These are phyloP conservation scores for Axis porcinus DNA, from an alignment of 2,113 vertebrate species.

Conservation along the genomic window DNA sequence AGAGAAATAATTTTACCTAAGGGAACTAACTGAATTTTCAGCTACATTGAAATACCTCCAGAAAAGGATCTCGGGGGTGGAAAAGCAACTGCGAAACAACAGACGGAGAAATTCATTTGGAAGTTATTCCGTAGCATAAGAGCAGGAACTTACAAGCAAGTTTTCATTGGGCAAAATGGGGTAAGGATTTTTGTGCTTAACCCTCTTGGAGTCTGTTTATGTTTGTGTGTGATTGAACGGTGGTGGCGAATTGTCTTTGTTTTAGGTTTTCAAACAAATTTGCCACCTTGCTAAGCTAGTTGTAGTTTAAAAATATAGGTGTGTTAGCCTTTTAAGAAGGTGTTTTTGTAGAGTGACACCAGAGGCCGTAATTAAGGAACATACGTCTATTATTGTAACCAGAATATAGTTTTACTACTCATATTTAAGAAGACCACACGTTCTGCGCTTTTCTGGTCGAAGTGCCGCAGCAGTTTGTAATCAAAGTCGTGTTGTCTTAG, in stretches of 20 bases:
- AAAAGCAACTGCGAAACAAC: slow-evolving; percentile 58
- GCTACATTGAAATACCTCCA: slow-evolving; percentile 59
- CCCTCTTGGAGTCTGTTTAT: not conserved
- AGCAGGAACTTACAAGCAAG: slow-evolving; percentile 70
- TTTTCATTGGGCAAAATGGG: slow-evolving; percentile 79
- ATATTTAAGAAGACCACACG: not conserved
- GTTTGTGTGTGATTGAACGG: not conserved
- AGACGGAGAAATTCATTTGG: slow-evolving; percentile 51
- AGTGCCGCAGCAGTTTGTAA: not conserved
- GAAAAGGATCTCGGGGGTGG: slow-evolving; percentile 47
- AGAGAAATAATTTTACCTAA: slow-evolving; percentile 37
- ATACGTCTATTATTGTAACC: not conserved
- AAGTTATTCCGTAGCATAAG: slow-evolving; percentile 55
- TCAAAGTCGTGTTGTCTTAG: not conserved
- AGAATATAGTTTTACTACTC: not conserved
- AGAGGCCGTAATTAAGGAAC: slow-evolving; percentile 12
- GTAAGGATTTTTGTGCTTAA: slow-evolving; percentile 75
- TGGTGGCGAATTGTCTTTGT: not conserved
- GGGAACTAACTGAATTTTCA: slow-evolving; percentile 54
- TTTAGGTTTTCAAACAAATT: not conserved
- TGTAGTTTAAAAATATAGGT: not conserved
- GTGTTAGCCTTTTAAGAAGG: not conserved
- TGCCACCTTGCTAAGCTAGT: not conserved
- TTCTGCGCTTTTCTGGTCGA: not conserved
- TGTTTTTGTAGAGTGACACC: not conserved